Evolutionary conservation across 2,888 invertebrate species (phyloP).

Genomic region (Sthenelais limicola): DNA sequence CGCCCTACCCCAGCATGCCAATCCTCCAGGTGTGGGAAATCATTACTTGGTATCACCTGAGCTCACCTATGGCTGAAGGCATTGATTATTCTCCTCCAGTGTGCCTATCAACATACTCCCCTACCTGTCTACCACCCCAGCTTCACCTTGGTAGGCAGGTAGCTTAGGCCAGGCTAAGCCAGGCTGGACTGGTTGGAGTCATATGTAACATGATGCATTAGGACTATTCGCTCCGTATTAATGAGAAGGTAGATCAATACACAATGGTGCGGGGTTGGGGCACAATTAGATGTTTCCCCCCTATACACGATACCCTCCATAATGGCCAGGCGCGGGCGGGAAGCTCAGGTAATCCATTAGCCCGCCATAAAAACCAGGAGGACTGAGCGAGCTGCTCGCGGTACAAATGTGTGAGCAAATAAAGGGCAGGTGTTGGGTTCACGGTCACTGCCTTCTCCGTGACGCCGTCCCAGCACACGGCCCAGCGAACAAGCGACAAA

Average conservation of each 20-base stretch:
- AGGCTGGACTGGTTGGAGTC: slow-evolving; percentile 27
- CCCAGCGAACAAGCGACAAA: no score
- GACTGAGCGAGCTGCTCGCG: slow-evolving; percentile 9
- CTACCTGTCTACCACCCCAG: background rate
- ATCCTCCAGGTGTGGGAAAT: slow-evolving; percentile 19
- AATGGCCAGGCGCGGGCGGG: background rate
- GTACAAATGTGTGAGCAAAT: slow-evolving; percentile 26
- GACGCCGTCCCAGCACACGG: no score
- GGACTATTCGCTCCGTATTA: slow-evolving; percentile 29
- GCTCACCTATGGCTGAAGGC: no score
- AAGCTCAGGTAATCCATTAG: slow-evolving; percentile 37
- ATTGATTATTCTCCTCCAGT: no score
- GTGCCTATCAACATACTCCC: no score
- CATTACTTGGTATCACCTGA: slow-evolving; percentile 33
- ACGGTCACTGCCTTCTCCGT: no score
- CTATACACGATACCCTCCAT: slow-evolving; percentile 6
- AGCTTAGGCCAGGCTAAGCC: no score
- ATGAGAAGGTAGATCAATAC: slow-evolving; percentile 23
- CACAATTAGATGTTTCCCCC: slow-evolving; percentile 16
- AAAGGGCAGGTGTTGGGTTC: slow-evolving; percentile 25
- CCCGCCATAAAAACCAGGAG: slow-evolving; percentile 3
- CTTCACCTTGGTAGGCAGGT: no score
- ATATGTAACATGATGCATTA: slow-evolving; percentile 25
- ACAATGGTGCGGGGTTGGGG: background rate
- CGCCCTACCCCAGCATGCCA: no score